These are phyloP conservation scores for Littorina saxatilis DNA, from an alignment of 1,140 invertebrate genomes.

Conservation along the genomic window DNA sequence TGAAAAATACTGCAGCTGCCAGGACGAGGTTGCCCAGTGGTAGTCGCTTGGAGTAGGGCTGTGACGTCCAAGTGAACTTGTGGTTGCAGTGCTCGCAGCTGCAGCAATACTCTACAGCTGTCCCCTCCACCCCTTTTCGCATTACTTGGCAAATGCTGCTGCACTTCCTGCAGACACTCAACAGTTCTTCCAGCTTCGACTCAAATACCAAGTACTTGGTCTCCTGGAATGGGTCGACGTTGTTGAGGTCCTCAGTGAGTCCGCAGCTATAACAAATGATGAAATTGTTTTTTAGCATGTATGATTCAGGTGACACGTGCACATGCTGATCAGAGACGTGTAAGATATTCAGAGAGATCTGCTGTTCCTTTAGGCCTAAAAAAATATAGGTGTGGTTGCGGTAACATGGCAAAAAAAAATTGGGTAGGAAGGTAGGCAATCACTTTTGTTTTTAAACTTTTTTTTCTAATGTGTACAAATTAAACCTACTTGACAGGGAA, in stretches of 20 bases:
- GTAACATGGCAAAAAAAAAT: too few species aligned
- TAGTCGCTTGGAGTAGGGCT: neutral
- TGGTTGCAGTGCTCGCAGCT: neutral
- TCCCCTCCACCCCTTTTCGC: neutral
- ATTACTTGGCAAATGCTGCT: neutral
- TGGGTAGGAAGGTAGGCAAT: too few species aligned
- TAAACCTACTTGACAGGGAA: too few species aligned
- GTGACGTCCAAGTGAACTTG: neutral
- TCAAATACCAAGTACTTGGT: neutral
- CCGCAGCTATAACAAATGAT: too few species aligned
- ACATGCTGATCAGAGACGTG: neutral
- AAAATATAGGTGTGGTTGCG: too few species aligned
- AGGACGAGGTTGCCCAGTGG: slow-evolving; percentile 15
- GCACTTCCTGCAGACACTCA: slow-evolving; percentile 3
- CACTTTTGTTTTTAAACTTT: too few species aligned
- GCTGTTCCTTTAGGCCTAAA: neutral
- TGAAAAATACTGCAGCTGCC: slow-evolving; percentile 19
- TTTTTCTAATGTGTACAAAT: too few species aligned
- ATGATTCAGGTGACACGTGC: neutral
- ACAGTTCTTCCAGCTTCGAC: neutral
- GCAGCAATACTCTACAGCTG: neutral
- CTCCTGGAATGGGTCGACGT: neutral
- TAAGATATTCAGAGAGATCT: slow-evolving; percentile 1
- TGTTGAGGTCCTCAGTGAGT: neutral
- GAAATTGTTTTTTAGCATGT: too few species aligned